phyloP scores from a whole-genome alignment of 2,113 vertebrate species.

The Connochaetes taurinus region DNA sequence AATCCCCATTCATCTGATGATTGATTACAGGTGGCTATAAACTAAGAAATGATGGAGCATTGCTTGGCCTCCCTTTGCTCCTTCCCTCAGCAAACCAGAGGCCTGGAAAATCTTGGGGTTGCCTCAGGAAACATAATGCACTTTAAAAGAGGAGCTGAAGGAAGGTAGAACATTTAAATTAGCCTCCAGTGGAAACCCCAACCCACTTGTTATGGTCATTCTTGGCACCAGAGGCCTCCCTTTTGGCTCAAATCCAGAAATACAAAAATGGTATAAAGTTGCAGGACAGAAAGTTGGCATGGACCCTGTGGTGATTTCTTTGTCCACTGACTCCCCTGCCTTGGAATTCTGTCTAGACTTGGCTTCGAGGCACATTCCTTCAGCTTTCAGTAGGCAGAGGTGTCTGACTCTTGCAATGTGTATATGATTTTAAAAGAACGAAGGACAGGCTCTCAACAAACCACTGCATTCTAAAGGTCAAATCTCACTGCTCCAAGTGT shows the following conservation, averaged over 20 bases:
- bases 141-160: conserved; percentile 28
- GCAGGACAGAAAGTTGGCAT: conserved; percentile 55
- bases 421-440: conserved; percentile 57
- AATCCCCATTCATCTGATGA: conserved; percentile 43
- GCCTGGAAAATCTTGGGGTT: conserved; percentile 26
- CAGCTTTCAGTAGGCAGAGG: conserved; percentile 47
- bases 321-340: background rate
- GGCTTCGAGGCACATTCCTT: conserved; percentile 55
- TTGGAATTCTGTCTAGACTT: conserved; percentile 55
- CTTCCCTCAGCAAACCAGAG: conserved; percentile 40
- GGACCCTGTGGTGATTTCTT: background rate
- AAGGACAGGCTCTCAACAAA: conserved; percentile 56
- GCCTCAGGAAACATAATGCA: background rate
- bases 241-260: conserved; percentile 38
- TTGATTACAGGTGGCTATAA: conserved; percentile 58
- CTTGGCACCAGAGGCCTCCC: conserved; percentile 21
- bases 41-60: background rate
- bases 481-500: conserved; percentile 59
- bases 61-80: background rate
- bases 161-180: conserved; percentile 59
- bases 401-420: conserved; percentile 6
- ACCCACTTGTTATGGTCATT: conserved; percentile 41
- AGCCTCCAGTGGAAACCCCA: conserved; percentile 60
- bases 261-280: conserved; percentile 55
- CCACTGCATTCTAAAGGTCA: conserved; percentile 63